Base-by-base conservation (phyloP, 1,140 invertebrate genomes). In the Musca domestica region DNA sequence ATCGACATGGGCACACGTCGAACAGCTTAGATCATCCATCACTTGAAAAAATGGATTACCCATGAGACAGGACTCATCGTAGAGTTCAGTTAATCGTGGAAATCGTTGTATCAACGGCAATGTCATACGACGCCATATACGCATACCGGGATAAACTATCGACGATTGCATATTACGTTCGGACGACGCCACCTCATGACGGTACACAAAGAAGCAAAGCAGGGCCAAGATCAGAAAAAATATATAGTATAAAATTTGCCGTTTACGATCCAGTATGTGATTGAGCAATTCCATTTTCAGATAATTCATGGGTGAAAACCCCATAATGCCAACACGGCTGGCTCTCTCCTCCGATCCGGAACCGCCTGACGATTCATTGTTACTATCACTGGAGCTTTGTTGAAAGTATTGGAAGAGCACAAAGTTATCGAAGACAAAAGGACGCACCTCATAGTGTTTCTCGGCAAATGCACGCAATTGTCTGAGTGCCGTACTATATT, bases 61-160 rank as follows among this genome's bases (percentile, higher is more conserved):
- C 63, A 91, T 76, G 27, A 92, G 76, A 74, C 90, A 92, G 72
- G 86, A 87, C 81, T 92, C 90, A 80, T 91, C 90, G 73, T 92
- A 90, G 47, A 88, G 86, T 74, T 88, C 80, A 56, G 84, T 85
- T 1, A 81, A 73, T 3, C 77, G 79, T 15, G 84, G 84, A 75
- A 84, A 85, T 58, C 78, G 70, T 67, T 82, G 81, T 17, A 86
- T 84, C 0, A 86, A 70, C 34, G 84, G 84, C 72, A 86, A 80
- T 27, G 83, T 83, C 70, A 86, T 74, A 27, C 77, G 80, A 1
- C 84, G 75, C 73, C 85, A 76, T 54, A 85, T 74, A 27, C 83
- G 83, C 76, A 86, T 82, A 4, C 84, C 81, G n/a, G 84, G 84
- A 76, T 86, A 85, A 20, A 84, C 83, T 30, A 85, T 80, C 0